These are phyloP conservation scores for Drosophila affinis DNA, from an alignment of 2,888 invertebrate genomes.

Conservation along the genomic window DNA sequence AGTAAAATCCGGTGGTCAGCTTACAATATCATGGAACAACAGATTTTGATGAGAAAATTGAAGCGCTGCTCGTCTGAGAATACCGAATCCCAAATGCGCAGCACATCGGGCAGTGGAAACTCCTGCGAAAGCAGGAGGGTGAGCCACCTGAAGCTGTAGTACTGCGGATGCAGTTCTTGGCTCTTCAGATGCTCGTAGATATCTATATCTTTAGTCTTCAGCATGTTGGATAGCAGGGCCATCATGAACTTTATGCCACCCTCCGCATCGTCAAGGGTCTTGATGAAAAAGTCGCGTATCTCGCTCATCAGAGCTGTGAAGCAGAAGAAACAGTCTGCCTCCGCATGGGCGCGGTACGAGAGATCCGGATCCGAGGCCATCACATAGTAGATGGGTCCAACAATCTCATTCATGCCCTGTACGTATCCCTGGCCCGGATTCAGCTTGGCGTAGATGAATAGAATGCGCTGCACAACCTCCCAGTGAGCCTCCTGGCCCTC, in stretches of 20 bases:
- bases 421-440: constrained; percentile 98
- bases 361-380: constrained; percentile 95
- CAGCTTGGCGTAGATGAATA: constrained; percentile 98
- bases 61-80: constrained; percentile 96
- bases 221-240: constrained; percentile 90
- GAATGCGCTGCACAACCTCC: constrained; percentile 98
- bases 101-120: constrained; percentile 97
- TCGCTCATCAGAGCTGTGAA: constrained; percentile 99
- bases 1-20: constrained; percentile 71
- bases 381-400: constrained; percentile 98
- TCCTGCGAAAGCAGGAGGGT: constrained; percentile 98
- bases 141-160: constrained; percentile 98
- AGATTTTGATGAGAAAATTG: constrained; percentile 94
- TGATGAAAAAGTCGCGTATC: constrained; percentile 98
- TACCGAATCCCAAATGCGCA: constrained; percentile 98
- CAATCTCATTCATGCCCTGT: constrained; percentile 99
- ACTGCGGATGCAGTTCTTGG: constrained; percentile 96
- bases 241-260: constrained; percentile 96
- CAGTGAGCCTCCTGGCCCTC: constrained; percentile 98
- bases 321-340: constrained; percentile 98
- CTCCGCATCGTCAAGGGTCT: constrained; percentile 96
- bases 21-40: constrained; percentile 99
- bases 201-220: constrained; percentile 90
- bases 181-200: constrained; percentile 91
- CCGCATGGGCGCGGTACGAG: constrained; percentile 94